Evolutionary conservation across 2,113 vertebrate genomes (phyloP).

Genomic region (Rhabdornis inornatus): DNA sequence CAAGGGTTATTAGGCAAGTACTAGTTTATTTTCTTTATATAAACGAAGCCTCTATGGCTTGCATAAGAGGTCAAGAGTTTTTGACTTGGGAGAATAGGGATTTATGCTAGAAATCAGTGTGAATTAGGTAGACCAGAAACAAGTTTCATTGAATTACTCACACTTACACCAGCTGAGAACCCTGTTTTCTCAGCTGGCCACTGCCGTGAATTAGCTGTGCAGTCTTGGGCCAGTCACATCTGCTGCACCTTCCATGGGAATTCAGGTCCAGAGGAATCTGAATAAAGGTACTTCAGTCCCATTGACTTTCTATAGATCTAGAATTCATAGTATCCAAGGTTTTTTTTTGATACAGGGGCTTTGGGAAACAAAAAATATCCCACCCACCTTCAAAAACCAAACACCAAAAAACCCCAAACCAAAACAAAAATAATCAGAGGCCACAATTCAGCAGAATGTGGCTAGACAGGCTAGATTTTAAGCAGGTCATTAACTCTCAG

Average conservation of each 20-base stretch:
- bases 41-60: neutral
- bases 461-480: neutral
- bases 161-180: neutral
- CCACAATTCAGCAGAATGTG: neutral
- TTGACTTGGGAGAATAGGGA: neutral
- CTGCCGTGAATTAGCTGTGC: neutral
- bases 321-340: neutral
- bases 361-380: neutral
- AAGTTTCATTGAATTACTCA: neutral
- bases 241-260: neutral
- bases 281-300: neutral
- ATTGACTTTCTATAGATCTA: neutral
- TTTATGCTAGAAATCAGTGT: neutral
- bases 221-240: neutral
- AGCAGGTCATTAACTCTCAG: neutral
- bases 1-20: neutral
- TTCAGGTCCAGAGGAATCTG: neutral
- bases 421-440: neutral
- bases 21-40: neutral
- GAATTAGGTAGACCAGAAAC: constrained; percentile 8
- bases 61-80: neutral
- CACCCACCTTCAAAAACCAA: neutral
- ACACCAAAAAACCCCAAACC: neutral
- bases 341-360: neutral
- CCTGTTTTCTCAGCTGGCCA: neutral